phyloP scores from a whole-genome alignment of 2,888 invertebrate species.

The Cerceris ruficornis region DNA sequence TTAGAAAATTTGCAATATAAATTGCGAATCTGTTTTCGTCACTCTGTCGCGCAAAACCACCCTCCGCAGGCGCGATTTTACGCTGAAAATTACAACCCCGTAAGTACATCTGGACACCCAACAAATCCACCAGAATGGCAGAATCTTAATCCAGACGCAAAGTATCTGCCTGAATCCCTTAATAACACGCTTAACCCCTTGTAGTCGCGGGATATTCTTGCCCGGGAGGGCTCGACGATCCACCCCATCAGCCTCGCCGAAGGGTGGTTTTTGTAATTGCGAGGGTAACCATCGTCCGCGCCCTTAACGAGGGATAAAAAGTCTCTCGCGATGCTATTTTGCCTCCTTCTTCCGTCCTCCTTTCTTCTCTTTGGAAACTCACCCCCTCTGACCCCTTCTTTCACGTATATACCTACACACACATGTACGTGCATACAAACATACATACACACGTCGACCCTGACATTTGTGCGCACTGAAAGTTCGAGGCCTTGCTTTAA shows the following conservation, averaged over 20 bases:
- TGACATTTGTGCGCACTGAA: slow-evolving; percentile 54
- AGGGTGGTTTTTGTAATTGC: slow-evolving; percentile 69
- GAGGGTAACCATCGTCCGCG: slow-evolving; percentile 48
- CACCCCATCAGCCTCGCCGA: slow-evolving; percentile 46
- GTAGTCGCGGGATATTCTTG: slow-evolving; percentile 34
- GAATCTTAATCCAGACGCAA: neutral
- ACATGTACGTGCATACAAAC: too few species aligned
- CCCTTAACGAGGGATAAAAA: slow-evolving; percentile 60
- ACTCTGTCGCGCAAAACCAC: too few species aligned
- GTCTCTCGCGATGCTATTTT: slow-evolving; percentile 49
- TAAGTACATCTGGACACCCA: too few species aligned
- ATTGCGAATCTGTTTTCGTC: too few species aligned
- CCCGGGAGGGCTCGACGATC: slow-evolving; percentile 19
- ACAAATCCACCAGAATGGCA: neutral
- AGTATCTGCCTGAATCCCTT: slow-evolving; percentile 21
- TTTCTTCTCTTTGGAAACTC: slow-evolving; percentile 13
- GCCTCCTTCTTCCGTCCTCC: slow-evolving; percentile 13
- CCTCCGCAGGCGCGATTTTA: too few species aligned
- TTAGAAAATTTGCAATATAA: too few species aligned
- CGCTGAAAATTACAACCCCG: too few species aligned
- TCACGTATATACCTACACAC: neutral
- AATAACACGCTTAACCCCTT: slow-evolving; percentile 39
- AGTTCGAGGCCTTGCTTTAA: slow-evolving; percentile 51
- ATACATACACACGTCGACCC: slow-evolving; percentile 37
- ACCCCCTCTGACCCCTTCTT: neutral